Evolutionary conservation across 2,113 vertebrate species (phyloP).

Genomic region (Glareola pratincola): DNA sequence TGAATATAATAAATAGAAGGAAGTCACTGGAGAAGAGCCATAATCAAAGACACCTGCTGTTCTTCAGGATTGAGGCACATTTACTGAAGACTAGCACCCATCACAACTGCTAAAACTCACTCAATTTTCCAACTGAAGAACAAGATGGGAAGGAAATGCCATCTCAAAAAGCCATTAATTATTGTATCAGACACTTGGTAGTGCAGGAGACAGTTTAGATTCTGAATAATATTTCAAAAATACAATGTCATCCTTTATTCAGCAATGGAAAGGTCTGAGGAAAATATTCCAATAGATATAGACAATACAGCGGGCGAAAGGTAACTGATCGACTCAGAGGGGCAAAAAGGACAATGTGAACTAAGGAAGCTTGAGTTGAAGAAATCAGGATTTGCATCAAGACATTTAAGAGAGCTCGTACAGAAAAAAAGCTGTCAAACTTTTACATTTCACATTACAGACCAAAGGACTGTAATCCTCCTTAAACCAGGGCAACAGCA

Average conservation of each 20-base stretch:
- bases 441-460: background rate
- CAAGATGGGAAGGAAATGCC: background rate
- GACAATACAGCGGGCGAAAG: background rate
- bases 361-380: background rate
- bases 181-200: background rate
- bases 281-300: background rate
- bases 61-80: background rate
- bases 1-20: background rate
- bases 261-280: background rate
- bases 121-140: background rate
- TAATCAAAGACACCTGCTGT: background rate
- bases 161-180: background rate
- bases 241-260: background rate
- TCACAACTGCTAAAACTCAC: background rate
- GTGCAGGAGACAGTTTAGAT: background rate
- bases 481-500: background rate
- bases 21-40: background rate
- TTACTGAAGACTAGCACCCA: background rate
- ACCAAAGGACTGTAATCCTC: background rate
- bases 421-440: background rate
- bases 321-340: background rate
- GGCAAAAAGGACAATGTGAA: background rate
- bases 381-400: background rate
- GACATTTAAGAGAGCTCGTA: background rate
- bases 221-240: slow-evolving; percentile 11